A percentile compares a stretch with the other conserved stretches of the same genome.
phyloP scores from a whole-genome alignment of 2,113 vertebrate species.

The Pachycephala philippinensis region DNA sequence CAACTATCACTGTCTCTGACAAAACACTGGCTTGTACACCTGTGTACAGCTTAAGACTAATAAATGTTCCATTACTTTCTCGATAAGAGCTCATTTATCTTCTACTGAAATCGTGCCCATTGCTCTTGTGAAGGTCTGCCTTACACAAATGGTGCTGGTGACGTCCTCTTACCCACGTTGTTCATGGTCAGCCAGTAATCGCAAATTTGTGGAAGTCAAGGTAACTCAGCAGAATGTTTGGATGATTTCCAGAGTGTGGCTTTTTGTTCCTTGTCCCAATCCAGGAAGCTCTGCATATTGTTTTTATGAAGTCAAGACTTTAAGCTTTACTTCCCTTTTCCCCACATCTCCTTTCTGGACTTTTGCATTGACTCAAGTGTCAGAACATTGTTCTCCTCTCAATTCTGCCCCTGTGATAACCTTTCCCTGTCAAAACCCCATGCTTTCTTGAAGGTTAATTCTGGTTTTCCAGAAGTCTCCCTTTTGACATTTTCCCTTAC shows the following conservation, averaged over 20 bases:
- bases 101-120: not conserved
- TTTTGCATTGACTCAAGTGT: not conserved
- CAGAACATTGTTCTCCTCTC: not conserved
- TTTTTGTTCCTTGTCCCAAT: not conserved
- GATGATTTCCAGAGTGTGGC: not conserved
- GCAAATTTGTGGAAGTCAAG: not conserved
- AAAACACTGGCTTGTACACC: not conserved
- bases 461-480: not conserved
- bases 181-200: not conserved
- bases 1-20: not conserved
- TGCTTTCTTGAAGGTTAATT: not conserved
- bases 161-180: not conserved
- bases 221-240: not conserved
- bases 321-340: not conserved
- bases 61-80: slow-evolving; percentile 11
- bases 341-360: not conserved
- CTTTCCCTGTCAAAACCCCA: not conserved
- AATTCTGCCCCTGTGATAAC: not conserved
- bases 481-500: not conserved
- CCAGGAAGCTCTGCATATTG: not conserved
- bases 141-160: not conserved
- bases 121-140: not conserved
- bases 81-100: slow-evolving; percentile 4
- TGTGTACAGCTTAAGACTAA: not conserved
- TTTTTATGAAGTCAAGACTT: not conserved